A percentile compares a stretch with the other conserved stretches of the same genome.
Conservation (phyloP, 2,888 invertebrate species). For the Platycheirus albimanus region DNA sequence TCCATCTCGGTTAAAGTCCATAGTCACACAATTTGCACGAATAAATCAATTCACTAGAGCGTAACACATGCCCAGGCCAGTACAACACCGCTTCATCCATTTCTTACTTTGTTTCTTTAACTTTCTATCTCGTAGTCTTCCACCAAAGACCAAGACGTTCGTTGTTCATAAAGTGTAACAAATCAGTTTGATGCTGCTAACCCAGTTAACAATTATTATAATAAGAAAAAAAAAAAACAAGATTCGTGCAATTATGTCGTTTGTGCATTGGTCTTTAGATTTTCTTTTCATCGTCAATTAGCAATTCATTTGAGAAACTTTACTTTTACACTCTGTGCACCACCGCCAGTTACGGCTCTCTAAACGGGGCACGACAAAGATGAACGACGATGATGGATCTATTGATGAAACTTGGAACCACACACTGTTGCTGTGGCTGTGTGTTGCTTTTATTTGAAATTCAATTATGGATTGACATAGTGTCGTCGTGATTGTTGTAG, state of each 20-base stretch:
- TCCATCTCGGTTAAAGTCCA: no score
- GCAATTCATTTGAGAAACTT: slow-evolving; percentile 58
- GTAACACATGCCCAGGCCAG: slow-evolving; percentile 7
- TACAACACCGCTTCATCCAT: slow-evolving; percentile 19
- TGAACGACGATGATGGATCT: background rate
- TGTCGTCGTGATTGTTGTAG: no score
- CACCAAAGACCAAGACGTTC: slow-evolving; percentile 46
- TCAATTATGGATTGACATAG: slow-evolving; percentile 20
- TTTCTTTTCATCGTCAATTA: slow-evolving; percentile 68
- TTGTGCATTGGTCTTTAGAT: slow-evolving; percentile 43
- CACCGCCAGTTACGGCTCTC: no score
- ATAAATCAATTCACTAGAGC: slow-evolving; percentile 71
- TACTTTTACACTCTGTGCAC: slow-evolving; percentile 5
- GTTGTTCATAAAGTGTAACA: slow-evolving; percentile 60
- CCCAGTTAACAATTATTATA: slow-evolving; percentile 46
- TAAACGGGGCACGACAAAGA: slow-evolving; percentile 5
- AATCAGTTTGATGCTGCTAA: slow-evolving; percentile 63
- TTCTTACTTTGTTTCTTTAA: slow-evolving; percentile 9
- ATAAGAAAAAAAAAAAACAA: slow-evolving; percentile 4
- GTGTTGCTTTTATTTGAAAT: slow-evolving; percentile 16
- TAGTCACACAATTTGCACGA: no score
- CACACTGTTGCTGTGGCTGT: no score
- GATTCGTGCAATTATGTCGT: slow-evolving; percentile 69
- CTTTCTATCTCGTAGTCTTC: slow-evolving; percentile 54
- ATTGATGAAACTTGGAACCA: background rate